Conservation (phyloP, 2,888 invertebrate species). For the Drosophila anomelani region DNA sequence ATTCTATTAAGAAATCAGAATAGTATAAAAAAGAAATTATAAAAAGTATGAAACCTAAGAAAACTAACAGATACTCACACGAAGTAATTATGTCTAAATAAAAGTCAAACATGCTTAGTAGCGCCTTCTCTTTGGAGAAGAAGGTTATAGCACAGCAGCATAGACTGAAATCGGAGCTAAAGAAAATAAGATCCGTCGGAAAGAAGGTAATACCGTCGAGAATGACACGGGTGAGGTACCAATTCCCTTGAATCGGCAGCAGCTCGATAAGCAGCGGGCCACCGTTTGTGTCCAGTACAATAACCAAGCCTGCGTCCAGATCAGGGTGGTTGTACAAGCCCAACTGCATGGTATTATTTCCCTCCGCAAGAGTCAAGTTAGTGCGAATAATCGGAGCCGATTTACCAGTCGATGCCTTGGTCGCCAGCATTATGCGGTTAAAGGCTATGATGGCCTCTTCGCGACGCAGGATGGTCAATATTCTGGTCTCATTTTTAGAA, state of each 20-base stretch:
- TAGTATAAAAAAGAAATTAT: neutral
- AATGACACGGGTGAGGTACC: slow-evolving; percentile 27
- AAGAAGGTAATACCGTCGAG: neutral
- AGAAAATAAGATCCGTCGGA: slow-evolving; percentile 42
- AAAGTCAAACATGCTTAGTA: slow-evolving; percentile 38
- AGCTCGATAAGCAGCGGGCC: slow-evolving; percentile 26
- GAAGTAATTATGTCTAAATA: slow-evolving; percentile 39
- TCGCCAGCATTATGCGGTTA: slow-evolving; percentile 35
- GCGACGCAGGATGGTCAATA: slow-evolving; percentile 37
- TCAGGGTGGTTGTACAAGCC: accelerated
- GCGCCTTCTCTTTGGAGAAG: neutral
- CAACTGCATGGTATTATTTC: neutral
- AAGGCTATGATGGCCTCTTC: slow-evolving; percentile 29
- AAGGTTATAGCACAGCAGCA: slow-evolving; percentile 46
- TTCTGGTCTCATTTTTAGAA: too few species aligned
- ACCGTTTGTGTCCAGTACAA: neutral
- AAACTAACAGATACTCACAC: slow-evolving; percentile 32
- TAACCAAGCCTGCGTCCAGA: slow-evolving; percentile 8
- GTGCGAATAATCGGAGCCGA: slow-evolving; percentile 19
- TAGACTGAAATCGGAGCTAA: slow-evolving; percentile 40
- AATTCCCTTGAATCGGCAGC: slow-evolving; percentile 30
- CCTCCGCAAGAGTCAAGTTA: accelerated
- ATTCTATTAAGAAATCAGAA: neutral
- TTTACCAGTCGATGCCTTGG: neutral
- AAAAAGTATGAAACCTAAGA: neutral